Percentiles rank a stretch among this genome's conserved stretches.
phyloP scores from a whole-genome alignment of 2,113 vertebrate genomes.

The Brachyistius frenatus region DNA sequence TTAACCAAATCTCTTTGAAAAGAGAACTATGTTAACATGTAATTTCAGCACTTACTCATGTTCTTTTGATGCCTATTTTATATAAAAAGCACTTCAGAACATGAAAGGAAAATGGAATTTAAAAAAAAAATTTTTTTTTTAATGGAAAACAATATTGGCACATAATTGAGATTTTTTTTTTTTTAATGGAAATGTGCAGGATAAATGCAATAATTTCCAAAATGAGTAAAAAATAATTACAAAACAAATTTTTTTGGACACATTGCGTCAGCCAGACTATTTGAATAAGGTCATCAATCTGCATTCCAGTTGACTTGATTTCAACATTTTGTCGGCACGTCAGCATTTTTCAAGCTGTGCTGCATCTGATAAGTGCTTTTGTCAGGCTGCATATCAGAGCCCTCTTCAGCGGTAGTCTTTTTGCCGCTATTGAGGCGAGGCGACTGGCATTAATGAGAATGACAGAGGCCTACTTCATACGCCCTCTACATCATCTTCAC shows the following conservation, averaged over 20 bases:
- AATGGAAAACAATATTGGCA: neutral
- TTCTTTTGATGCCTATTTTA: slow-evolving; percentile 26
- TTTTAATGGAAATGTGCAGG: slow-evolving; percentile 26
- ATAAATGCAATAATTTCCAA: slow-evolving; percentile 27
- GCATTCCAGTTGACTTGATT: slow-evolving; percentile 54
- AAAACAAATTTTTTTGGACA: slow-evolving; percentile 47
- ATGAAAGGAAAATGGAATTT: neutral
- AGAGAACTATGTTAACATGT: slow-evolving; percentile 18
- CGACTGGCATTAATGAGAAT: slow-evolving; percentile 63
- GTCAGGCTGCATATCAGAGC: slow-evolving; percentile 58
- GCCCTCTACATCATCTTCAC: slow-evolving; percentile 72
- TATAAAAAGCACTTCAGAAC: slow-evolving; percentile 23
- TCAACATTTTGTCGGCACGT: slow-evolving; percentile 48
- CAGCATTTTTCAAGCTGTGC: slow-evolving; percentile 60
- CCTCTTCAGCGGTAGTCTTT: slow-evolving; percentile 57
- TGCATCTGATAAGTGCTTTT: slow-evolving; percentile 70
- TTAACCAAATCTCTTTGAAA: slow-evolving; percentile 39
- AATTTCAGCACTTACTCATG: slow-evolving; percentile 26
- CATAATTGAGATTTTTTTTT: slow-evolving; percentile 18
- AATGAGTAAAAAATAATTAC: slow-evolving; percentile 22
- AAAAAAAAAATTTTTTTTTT: no score
- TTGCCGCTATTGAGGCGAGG: slow-evolving; percentile 39
- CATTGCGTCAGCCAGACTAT: slow-evolving; percentile 30
- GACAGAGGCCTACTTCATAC: slow-evolving; percentile 73
- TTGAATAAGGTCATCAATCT: slow-evolving; percentile 53